Percentiles rank a stretch among this genome's conserved stretches.
phyloP scores from a whole-genome alignment of 53 echinoderm and acorn worm species.

The Antedon mediterranea region DNA sequence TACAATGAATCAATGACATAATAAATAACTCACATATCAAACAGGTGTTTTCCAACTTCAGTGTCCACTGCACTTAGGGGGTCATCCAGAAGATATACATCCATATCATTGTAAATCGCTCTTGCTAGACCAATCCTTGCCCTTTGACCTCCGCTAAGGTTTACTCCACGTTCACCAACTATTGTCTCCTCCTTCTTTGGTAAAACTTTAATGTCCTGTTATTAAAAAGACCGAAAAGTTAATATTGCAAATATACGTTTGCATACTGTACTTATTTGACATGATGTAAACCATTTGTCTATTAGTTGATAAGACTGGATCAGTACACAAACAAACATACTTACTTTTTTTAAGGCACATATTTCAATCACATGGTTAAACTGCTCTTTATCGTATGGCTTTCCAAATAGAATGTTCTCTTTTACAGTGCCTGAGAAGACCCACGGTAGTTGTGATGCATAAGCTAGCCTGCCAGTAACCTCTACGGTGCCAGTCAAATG shows the following conservation, averaged over 20 bases:
- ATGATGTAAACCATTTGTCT: background rate
- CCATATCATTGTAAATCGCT: slow-evolving; percentile 24
- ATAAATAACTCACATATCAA: slow-evolving; percentile 20
- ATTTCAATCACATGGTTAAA: slow-evolving; percentile 35
- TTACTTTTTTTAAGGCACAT: slow-evolving; percentile 64
- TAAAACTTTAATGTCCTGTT: slow-evolving; percentile 20
- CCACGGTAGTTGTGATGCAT: slow-evolving; percentile 85
- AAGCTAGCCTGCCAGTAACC: slow-evolving; percentile 35
- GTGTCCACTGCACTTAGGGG: slow-evolving; percentile 49
- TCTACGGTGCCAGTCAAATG: slow-evolving; percentile 31
- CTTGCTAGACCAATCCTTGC: slow-evolving; percentile 33
- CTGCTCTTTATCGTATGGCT: slow-evolving; percentile 25
- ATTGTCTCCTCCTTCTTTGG: slow-evolving; percentile 30
- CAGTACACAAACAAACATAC: background rate
- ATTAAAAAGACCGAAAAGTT: background rate
- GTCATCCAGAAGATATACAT: slow-evolving; percentile 39
- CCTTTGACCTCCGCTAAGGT: slow-evolving; percentile 33
- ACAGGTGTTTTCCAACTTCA: slow-evolving; percentile 27
- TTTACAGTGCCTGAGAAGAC: slow-evolving; percentile 70
- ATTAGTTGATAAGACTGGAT: background rate
- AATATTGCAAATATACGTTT: background rate
- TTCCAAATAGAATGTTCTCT: slow-evolving; percentile 76
- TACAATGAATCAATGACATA: too few species aligned
- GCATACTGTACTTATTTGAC: background rate
- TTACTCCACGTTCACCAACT: slow-evolving; percentile 38